Percentiles rank a stretch among this genome's conserved stretches.
Evolutionary conservation across 1,140 invertebrate species (phyloP).

Genomic region (Bombus cullumanus): DNA sequence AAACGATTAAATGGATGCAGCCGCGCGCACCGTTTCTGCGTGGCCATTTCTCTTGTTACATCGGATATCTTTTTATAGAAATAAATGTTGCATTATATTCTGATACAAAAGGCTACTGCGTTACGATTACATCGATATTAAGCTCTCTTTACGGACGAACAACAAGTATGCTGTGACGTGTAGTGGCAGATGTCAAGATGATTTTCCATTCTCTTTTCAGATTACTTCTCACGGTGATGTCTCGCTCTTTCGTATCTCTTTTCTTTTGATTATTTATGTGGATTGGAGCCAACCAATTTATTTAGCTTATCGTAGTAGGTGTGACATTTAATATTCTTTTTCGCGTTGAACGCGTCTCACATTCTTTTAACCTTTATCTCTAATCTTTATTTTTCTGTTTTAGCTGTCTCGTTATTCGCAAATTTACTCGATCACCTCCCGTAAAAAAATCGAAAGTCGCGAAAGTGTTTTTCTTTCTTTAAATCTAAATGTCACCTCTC

Average conservation of each 20-base stretch:
- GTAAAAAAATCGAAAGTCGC: not conserved
- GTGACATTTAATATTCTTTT: not conserved
- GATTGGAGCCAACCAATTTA: not conserved
- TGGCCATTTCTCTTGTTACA: conserved; percentile 41
- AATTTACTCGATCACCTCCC: not conserved
- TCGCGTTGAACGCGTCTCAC: not conserved
- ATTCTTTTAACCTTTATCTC: not conserved
- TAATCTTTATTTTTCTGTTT: not conserved
- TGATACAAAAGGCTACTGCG: conserved; percentile 28
- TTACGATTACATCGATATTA: not conserved
- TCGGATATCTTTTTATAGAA: conserved; percentile 62
- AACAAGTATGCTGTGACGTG: not conserved
- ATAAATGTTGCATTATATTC: conserved; percentile 65
- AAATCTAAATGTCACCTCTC: not conserved
- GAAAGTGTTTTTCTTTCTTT: not conserved
- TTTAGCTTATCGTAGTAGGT: not conserved
- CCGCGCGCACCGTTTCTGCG: not conserved
- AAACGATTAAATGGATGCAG: not conserved
- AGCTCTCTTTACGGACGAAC: not conserved
- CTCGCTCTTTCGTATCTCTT: not conserved
- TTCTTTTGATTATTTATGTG: not conserved
- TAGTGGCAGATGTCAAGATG: not conserved
- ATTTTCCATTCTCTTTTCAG: conserved; percentile 10
- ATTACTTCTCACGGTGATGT: not conserved
- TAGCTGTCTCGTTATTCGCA: not conserved